These are phyloP conservation scores for Glomeris marginata DNA, from an alignment of 2,888 invertebrate genomes.

Conservation along the genomic window DNA sequence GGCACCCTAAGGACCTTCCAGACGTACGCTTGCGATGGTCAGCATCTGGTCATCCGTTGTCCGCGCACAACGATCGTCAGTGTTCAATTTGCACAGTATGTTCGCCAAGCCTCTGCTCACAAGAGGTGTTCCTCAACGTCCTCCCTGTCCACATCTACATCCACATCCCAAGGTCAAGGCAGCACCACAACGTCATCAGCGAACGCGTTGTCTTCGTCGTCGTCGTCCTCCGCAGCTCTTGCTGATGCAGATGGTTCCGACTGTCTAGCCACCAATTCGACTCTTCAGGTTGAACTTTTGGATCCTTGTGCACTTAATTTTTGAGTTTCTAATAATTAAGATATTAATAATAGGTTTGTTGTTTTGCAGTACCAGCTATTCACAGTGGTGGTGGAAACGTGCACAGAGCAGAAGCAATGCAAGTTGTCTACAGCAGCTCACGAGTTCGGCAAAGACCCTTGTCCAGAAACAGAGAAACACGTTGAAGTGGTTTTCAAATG, in stretches of 20 bases:
- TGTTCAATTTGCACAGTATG: slow-evolving; percentile 81
- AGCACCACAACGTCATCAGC: slow-evolving; percentile 3
- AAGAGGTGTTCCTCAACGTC: slow-evolving; percentile 24
- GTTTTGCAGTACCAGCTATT: slow-evolving; percentile 29
- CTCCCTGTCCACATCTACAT: background rate
- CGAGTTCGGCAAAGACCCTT: slow-evolving; percentile 79
- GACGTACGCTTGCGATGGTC: slow-evolving; percentile 81
- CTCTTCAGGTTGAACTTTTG: slow-evolving; percentile 69
- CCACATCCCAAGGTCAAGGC: too few relatives aligned
- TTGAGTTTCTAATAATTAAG: background rate
- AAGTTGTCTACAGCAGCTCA: slow-evolving; percentile 77
- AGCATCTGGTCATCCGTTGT: slow-evolving; percentile 71
- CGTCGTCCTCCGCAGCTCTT: background rate
- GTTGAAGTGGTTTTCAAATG: slow-evolving; percentile 94
- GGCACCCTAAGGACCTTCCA: slow-evolving; percentile 83
- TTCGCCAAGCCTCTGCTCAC: slow-evolving; percentile 41
- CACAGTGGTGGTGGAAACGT: slow-evolving; percentile 85
- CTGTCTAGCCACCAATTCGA: slow-evolving; percentile 38
- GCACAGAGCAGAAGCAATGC: slow-evolving; percentile 85
- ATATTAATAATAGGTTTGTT: background rate
- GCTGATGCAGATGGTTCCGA: slow-evolving; percentile 22
- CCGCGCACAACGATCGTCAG: slow-evolving; percentile 82
- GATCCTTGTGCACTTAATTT: too few relatives aligned
- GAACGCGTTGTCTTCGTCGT: background rate
- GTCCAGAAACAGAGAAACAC: slow-evolving; percentile 79